A percentile compares a stretch with the other conserved stretches of the same genome.
These are phyloP conservation scores for Hephaestus fuliginosus DNA, from an alignment of 2,797 vertebrate species.

Conservation along the genomic window DNA sequence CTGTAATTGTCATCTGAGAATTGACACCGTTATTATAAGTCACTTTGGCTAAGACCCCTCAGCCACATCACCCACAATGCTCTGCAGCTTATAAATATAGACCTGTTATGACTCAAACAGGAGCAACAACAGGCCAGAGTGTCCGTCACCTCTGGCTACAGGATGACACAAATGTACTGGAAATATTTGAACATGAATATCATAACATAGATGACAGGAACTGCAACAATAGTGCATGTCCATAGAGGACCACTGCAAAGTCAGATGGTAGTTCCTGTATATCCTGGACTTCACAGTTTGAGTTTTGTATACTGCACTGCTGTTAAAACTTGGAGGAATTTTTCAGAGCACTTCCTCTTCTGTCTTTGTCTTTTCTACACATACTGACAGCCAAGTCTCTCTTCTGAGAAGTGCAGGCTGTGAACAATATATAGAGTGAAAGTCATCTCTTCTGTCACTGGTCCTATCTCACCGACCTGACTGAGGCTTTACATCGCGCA, in stretches of 20 bases:
- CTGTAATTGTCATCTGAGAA: slow-evolving; percentile 12
- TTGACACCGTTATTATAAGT: slow-evolving; percentile 7
- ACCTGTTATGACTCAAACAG: neutral
- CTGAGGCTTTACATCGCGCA: neutral
- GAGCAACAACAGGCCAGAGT: neutral
- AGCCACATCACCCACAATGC: neutral
- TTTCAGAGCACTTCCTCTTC: neutral
- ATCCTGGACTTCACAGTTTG: neutral
- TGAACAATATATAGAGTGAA: slow-evolving; percentile 34
- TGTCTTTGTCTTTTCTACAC: neutral
- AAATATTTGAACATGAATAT: neutral
- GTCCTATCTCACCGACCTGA: neutral
- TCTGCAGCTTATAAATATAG: neutral
- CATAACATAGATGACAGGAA: neutral
- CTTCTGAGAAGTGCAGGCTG: neutral
- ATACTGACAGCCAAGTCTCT: neutral
- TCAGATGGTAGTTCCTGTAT: neutral
- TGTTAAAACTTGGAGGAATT: neutral
- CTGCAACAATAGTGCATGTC: neutral
- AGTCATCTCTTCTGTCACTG: slow-evolving; percentile 21
- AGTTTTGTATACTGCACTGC: neutral
- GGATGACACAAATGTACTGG: too few relatives aligned
- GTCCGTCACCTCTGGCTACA: neutral
- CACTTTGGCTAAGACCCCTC: neutral
- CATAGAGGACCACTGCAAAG: neutral